Evolutionary conservation across 2,113 vertebrate species (phyloP).

Genomic region (Vulpes ferrilata): DNA sequence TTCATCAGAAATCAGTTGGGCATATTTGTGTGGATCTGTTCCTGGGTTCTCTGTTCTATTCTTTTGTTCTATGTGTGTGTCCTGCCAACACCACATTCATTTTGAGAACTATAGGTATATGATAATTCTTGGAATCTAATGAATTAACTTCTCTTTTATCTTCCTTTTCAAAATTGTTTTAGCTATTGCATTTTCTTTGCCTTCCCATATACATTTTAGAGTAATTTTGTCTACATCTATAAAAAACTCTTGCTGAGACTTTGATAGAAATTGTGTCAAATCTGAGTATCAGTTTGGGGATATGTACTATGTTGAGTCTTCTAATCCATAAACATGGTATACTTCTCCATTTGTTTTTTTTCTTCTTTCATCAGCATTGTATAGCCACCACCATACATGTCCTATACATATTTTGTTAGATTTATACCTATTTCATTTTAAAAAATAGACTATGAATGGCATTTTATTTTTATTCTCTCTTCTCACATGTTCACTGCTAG

Average conservation of each 20-base stretch:
- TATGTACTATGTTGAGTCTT: not conserved
- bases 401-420: constrained; percentile 14
- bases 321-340: not conserved
- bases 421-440: not conserved
- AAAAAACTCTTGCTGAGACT: not conserved
- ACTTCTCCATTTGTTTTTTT: not conserved
- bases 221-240: not conserved
- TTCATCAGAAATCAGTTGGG: not conserved
- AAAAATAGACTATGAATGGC: not conserved
- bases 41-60: not conserved
- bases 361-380: not conserved
- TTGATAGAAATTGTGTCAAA: not conserved
- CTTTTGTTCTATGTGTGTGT: not conserved
- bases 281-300: not conserved
- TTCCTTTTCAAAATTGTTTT: constrained; percentile 20
- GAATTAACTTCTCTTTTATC: not conserved
- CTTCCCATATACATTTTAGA: constrained; percentile 5
- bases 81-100: not conserved
- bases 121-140: not conserved
- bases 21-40: not conserved
- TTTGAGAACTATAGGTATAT: not conserved
- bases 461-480: constrained; percentile 28
- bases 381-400: not conserved
- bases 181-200: not conserved
- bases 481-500: not conserved